Evolutionary conservation across 2,113 vertebrate genomes (phyloP), one percentile per base, ranked within the genome.

Genomic region (Anthoscopus minutus): DNA sequence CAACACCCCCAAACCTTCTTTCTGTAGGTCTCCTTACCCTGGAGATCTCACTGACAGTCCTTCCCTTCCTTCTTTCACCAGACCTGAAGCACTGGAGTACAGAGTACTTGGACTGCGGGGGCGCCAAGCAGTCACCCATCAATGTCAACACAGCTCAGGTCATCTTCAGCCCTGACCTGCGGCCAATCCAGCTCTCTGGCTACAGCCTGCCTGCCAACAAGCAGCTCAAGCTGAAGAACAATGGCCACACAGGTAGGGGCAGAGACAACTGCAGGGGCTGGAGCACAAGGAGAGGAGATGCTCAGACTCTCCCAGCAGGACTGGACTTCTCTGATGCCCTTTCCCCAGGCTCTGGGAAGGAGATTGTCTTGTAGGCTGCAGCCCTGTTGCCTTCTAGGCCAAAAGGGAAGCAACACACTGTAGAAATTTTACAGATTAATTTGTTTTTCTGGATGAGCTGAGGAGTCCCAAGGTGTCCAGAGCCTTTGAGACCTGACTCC

Each of bases 161-260:
- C 33, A 35, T 31, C 5, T 97, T 97, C 47, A 91, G 97, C 47
- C 88, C 89, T 1, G 74, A 96, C 15, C 96, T 98, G 74, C 53
- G 35, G 17, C 88, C 97, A 0, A 91, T 97, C 45, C 77, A 96
- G 51, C 94, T 98, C 25, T 87, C 95, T 14, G 98, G 98, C 40
- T 98, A 97, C 42, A 94, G 94, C 44, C 89, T 98, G 58, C 90
- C 96, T 0, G 88, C 95, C 15, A 82, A 9, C 0, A 48, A 93
- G 28, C 57, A 31, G 38, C 93, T 98, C 42, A 72, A 21, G 48
- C 89, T 98, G 71, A 72, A 21, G 56, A 98, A 98, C 94, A 98
- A 98, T 1, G 98, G 98, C 17, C 98, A 98, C 78, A 98, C 98
- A 62, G 95, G 97, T 98, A 69, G 50, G 94, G 67, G 51, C 30